phyloP scores from a whole-genome alignment of 2,797 vertebrate genomes.

The Ptychadena robeensis region DNA sequence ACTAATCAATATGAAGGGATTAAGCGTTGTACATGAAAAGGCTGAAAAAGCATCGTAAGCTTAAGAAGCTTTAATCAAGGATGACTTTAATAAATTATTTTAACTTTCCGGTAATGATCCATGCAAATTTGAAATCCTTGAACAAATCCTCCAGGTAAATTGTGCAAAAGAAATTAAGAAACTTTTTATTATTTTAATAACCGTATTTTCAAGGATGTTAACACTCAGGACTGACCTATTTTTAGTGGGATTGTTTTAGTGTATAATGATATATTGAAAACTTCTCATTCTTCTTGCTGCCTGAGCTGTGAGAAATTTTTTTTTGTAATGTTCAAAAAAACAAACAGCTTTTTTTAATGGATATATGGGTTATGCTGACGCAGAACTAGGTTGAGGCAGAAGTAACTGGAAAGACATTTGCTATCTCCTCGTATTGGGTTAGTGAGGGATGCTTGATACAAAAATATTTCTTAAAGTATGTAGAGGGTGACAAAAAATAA shows the following conservation, averaged over 20 bases:
- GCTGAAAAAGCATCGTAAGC: background rate
- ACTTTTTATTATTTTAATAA: too few relatives aligned
- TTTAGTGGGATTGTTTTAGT: background rate
- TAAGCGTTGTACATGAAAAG: slow-evolving; percentile 17
- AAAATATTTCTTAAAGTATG: too few relatives aligned
- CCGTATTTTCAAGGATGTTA: background rate
- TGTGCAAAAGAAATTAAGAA: too few relatives aligned
- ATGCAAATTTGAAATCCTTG: slow-evolving; percentile 12
- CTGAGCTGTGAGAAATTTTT: background rate
- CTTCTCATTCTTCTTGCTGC: background rate
- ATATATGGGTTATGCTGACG: too few relatives aligned
- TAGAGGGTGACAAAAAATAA: too few relatives aligned
- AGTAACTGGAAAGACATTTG: too few relatives aligned
- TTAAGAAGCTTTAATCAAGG: background rate
- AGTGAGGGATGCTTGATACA: too few relatives aligned
- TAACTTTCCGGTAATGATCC: slow-evolving; percentile 14
- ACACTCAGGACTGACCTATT: background rate
- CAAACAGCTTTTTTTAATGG: too few relatives aligned
- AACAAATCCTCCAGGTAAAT: background rate
- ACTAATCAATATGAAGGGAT: slow-evolving; percentile 22
- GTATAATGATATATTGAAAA: background rate
- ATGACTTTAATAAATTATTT: slow-evolving; percentile 53
- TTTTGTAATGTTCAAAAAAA: too few relatives aligned
- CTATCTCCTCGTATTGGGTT: too few relatives aligned
- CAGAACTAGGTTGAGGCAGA: too few relatives aligned